A percentile compares a stretch with the other conserved stretches of the same genome.
Conservation (phyloP, 1,140 invertebrate genomes). For the Antheraea mylitta region DNA sequence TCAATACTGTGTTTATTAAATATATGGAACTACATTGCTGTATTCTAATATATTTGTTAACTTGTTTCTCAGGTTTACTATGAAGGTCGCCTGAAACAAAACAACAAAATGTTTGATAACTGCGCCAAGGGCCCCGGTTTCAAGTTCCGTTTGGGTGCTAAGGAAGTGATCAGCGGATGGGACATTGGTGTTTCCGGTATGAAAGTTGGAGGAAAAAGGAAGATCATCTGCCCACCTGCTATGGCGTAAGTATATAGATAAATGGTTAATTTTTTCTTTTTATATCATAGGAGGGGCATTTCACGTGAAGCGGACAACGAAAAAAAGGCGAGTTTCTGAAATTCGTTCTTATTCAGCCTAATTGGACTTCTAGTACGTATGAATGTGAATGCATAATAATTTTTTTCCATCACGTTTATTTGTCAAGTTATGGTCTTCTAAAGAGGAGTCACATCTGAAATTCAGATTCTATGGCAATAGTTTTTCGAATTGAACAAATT, state of each 20-base stretch:
- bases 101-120: constrained; percentile 91
- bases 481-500: too few relatives aligned
- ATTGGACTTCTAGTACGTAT: too few relatives aligned
- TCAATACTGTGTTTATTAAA: neutral
- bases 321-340: too few relatives aligned
- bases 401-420: too few relatives aligned
- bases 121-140: constrained; percentile 87
- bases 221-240: constrained; percentile 89
- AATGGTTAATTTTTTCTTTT: too few relatives aligned
- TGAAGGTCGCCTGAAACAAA: constrained; percentile 86
- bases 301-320: too few relatives aligned
- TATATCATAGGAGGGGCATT: too few relatives aligned
- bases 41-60: neutral
- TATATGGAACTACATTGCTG: neutral
- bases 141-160: constrained; percentile 90
- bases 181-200: constrained; percentile 92
- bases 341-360: too few relatives aligned
- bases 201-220: constrained; percentile 95
- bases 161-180: constrained; percentile 96
- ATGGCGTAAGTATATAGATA: constrained; percentile 85
- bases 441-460: too few relatives aligned
- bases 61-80: constrained; percentile 83
- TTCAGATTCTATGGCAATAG: too few relatives aligned
- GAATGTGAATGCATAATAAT: too few relatives aligned
- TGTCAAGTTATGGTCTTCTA: too few relatives aligned